Conservation (phyloP, 2,888 invertebrate species). For the Drosophila limbata region DNA sequence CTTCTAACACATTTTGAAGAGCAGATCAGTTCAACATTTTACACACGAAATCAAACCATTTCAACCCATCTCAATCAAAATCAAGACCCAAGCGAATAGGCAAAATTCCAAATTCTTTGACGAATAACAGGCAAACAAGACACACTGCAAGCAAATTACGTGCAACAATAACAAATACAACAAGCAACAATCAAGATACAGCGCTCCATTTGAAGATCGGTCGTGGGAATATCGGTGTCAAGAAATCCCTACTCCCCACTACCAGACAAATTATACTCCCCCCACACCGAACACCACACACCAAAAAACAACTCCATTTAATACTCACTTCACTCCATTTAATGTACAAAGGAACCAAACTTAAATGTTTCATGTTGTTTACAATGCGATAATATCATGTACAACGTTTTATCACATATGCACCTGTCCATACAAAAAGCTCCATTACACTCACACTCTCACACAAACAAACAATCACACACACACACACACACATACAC, state of each 20-base stretch:
- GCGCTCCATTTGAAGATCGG: slow-evolving; percentile 52
- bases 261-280: slow-evolving; percentile 9
- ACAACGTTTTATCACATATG: slow-evolving; percentile 65
- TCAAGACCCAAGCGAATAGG: slow-evolving; percentile 3
- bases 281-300: neutral
- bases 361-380: slow-evolving; percentile 54
- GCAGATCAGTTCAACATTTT: slow-evolving; percentile 37
- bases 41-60: neutral
- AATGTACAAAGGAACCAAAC: slow-evolving; percentile 5
- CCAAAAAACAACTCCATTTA: neutral
- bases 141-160: slow-evolving; percentile 12
- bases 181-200: slow-evolving; percentile 33
- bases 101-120: slow-evolving; percentile 48
- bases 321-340: slow-evolving; percentile 6
- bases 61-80: neutral
- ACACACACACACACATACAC: slow-evolving; percentile 16
- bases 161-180: neutral
- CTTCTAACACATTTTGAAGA: slow-evolving; percentile 1
- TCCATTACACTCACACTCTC: slow-evolving; percentile 20
- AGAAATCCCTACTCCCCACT: slow-evolving; percentile 9
- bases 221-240: slow-evolving; percentile 19
- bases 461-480: slow-evolving; percentile 14
- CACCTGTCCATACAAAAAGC: slow-evolving; percentile 30
- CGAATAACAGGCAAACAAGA: slow-evolving; percentile 24
- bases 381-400: slow-evolving; percentile 72